Base-by-base conservation (phyloP, 2,113 vertebrate genomes). In the Helogale parvula region DNA sequence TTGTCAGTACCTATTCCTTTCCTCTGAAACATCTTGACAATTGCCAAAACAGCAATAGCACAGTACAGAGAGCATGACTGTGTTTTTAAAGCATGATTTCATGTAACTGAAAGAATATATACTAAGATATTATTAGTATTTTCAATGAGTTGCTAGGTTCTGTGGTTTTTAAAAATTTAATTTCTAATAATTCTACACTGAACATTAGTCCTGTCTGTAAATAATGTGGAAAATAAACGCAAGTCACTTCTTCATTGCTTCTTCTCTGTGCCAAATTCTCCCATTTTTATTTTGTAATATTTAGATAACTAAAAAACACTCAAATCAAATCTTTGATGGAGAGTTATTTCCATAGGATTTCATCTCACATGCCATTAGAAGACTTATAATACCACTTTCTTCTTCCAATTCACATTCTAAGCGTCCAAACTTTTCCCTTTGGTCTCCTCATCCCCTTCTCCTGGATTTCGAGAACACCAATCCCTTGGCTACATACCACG, bases 181-280 rank as follows among this genome's bases (percentile, higher is more conserved):
- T 54, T 72, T 52, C 29, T 72, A 38, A 66, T 71, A 52, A 81
- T 79, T 66, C 0, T 13, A 54, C 5, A 8, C 4, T 35, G 41
- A 79, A 35, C 17, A 80, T 13, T 25, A 76, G 9, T 47, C 12
- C 47, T 21, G 7, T 19, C 13, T 81, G n/a, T 52, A 77, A 90
- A 74, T 90, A 15, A 88, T 88, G 69, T 90, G 77, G 68, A 94
- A 93, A 82, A 54, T 54, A 87, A 92, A 77, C 54, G 50, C 74
- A 68, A 25, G 31, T 88, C 10, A 79, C 19, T 86, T 86, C 50
- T 31, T 38, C 25, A 23, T 29, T 96, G 4, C 5, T 79, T 50
- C n/a, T 15, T 71, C 10, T 87, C 27, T 31, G 1, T 52, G 31
- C n/a, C 6, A 47, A 25, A 45, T 68, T 29, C 12, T 50, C 29